Evolutionary conservation across 1,140 invertebrate genomes (phyloP), one percentile per base, ranked within the genome.

Genomic region (Lutraria rhynchaena): DNA sequence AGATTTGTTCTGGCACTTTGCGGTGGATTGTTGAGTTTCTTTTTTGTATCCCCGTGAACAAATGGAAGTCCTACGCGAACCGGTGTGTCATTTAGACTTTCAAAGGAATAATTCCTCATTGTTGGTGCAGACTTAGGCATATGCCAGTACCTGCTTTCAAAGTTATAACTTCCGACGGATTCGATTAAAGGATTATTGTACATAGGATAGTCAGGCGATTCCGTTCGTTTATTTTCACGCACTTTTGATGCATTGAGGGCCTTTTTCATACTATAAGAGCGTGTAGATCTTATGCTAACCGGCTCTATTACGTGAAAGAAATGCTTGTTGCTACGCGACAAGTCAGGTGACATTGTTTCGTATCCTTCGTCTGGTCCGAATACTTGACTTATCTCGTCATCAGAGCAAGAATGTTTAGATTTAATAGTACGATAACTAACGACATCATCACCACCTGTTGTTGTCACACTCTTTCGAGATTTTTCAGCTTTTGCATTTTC

Each of bases 341-440:
- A 51, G 24, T 46, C 46, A 19, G 57, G 78, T 31, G 67, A 73
- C 78, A 74, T 81, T 27, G 55, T 81, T 35, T 74, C 78, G 69
- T 73, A 81, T 31, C 78, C 78, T 51, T 60, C 67, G 37, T 81
- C 78, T 22, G 70, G 69, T 51, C 78, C 78, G 69, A 73, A 81
- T 27, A 80, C 65, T 57, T 80, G 76, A 22, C 60, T 70, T 27
- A 80, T 49, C 19, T 80, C 76, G 35, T 80, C 76, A 35, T 58
- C 49, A 33, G 69, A 71, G 44, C 49, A 58, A 2, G 53, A 35
- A 35, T 11, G 71, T 31, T 22, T 53, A 9, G 69, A 41, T 41
- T 60, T 74, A 7, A 17, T 29, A n/a, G 57, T 35, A 19, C 44
- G 22, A 41, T 44, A 33, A 74, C 37, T 44, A 29, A 60, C 71